Base-by-base conservation (phyloP, 2,888 invertebrate genomes). In the Plebejus anna region DNA sequence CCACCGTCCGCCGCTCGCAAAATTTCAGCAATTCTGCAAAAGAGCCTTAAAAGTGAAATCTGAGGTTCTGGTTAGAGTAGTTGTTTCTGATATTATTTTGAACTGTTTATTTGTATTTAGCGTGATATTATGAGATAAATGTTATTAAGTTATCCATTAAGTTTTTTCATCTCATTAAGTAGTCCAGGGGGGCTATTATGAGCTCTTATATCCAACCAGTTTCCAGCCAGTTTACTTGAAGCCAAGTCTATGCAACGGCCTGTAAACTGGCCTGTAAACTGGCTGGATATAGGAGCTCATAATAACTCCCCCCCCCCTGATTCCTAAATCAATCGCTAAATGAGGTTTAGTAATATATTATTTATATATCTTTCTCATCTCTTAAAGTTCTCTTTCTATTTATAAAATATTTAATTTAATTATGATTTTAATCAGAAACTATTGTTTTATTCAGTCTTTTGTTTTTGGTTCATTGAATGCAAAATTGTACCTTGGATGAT, bases 21-120 rank as follows among this genome's bases (percentile, higher is more conserved):
- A 42, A 78, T 81, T 80, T 81, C 80, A 79, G 79, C 78, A 72
- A 73, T 76, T 77, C 76, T 78, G 61, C 77, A 78, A 78, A 79
- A 76, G 77, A 59, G 75, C 78, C 76, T 78, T 59, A 78, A 76
- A 79, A 81, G 81, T 81, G 80, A 80, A 81, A 81, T 78, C 73
- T 32, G 75, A 80, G 78, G 77, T 78, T 79, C 71, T 75, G 79
- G 77, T 76, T 77, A 66, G 70, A 76, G 55, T 73, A 72, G 28
- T 47, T 72, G 72, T 51, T 28, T 11, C 6, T 16, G 32, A 4
- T 42, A 71, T n/a, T 71, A 72, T 47, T 42, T 72, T 72, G 42
- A 22, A 72, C 42, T 72, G 47, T 22, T 72, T 72, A 72, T 42
- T 72, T 72, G 13, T 72, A 47, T 47, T 47, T 47, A 72, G 38